Evolutionary conservation across 2,113 vertebrate genomes (phyloP).

Genomic region (Halcyon malimbica): DNA sequence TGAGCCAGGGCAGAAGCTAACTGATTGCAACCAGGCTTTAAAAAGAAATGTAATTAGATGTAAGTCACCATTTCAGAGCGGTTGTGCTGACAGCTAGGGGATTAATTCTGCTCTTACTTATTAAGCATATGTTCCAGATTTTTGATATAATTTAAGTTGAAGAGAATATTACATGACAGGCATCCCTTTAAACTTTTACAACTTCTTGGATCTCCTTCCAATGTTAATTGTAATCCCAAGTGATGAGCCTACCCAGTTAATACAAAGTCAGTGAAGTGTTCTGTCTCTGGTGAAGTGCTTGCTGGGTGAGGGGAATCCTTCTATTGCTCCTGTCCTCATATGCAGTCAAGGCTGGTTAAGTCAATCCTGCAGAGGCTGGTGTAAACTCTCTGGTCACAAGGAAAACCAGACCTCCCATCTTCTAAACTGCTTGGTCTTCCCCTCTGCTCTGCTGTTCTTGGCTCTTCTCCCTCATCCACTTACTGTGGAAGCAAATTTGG

Average conservation of each 20-base stretch:
- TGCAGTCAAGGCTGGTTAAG: background rate
- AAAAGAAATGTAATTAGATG: slow-evolving; percentile 39
- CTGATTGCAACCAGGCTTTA: slow-evolving; percentile 4
- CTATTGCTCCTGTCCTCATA: rapidly evolving
- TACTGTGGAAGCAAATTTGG: background rate
- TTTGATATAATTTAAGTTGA: slow-evolving; percentile 63
- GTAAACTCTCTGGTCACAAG: background rate
- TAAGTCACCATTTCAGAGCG: slow-evolving; percentile 42
- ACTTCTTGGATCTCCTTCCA: slow-evolving; percentile 43
- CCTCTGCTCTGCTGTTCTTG: background rate
- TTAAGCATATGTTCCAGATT: slow-evolving; percentile 45
- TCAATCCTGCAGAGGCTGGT: rapidly evolving
- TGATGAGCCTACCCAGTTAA: background rate
- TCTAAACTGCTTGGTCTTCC: background rate
- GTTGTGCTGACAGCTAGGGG: slow-evolving; percentile 48
- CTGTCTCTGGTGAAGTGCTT: background rate
- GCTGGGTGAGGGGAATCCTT: background rate
- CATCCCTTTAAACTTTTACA: slow-evolving; percentile 51
- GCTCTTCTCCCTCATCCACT: background rate
- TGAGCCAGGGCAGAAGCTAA: slow-evolving; percentile 4
- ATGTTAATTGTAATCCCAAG: slow-evolving; percentile 31
- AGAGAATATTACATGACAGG: slow-evolving; percentile 57
- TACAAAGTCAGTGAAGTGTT: background rate
- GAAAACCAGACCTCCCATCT: background rate
- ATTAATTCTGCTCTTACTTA: slow-evolving; percentile 63